These are phyloP conservation scores for Macaria notata DNA, from an alignment of 2,888 invertebrate species.

Conservation along the genomic window DNA sequence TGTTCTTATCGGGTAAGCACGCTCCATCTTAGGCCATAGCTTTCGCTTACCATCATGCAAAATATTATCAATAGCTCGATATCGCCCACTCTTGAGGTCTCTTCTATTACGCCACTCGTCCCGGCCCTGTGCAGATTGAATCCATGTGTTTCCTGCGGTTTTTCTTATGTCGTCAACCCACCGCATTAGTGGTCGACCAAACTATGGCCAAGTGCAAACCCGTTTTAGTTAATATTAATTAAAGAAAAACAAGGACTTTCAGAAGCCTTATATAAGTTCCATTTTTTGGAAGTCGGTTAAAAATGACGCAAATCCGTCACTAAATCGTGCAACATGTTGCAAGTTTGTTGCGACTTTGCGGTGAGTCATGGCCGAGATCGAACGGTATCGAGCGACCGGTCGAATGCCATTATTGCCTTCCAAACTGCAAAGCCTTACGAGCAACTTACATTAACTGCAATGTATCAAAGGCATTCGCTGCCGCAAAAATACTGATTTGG, in stretches of 20 bases:
- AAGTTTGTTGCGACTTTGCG: slow-evolving; percentile 52
- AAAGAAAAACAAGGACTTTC: neutral
- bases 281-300: neutral
- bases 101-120: too few species aligned
- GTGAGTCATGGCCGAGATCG: slow-evolving; percentile 59
- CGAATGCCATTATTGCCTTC: slow-evolving; percentile 54
- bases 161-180: too few species aligned
- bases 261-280: neutral
- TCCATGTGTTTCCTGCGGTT: too few species aligned
- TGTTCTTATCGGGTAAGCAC: too few species aligned
- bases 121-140: too few species aligned
- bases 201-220: too few species aligned
- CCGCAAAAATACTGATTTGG: slow-evolving; percentile 23
- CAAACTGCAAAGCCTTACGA: slow-evolving; percentile 55
- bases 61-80: too few species aligned
- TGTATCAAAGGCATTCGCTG: slow-evolving; percentile 23
- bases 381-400: slow-evolving; percentile 47
- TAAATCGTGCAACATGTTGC: slow-evolving; percentile 41
- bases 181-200: too few species aligned
- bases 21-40: too few species aligned
- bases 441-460: slow-evolving; percentile 46
- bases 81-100: too few species aligned
- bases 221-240: too few species aligned
- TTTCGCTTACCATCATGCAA: too few species aligned
- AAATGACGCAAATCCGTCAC: neutral